Percentiles rank a stretch among this genome's conserved stretches.
These are phyloP conservation scores for Cheilosia soror DNA, from an alignment of 2,888 invertebrate genomes.

Conservation along the genomic window DNA sequence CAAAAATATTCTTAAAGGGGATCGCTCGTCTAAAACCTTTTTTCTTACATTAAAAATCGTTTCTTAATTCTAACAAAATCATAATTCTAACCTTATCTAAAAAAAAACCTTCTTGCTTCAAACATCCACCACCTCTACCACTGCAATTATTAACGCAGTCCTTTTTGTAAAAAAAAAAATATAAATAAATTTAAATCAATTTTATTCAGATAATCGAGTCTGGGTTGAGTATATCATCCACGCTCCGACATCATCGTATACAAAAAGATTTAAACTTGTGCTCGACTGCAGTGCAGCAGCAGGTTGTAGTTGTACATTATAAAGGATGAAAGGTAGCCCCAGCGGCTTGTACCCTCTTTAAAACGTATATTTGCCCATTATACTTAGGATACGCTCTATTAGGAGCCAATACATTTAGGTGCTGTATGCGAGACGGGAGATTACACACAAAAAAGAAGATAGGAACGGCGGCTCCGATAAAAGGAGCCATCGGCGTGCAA, in stretches of 20 bases:
- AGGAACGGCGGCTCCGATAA: constrained; percentile 68
- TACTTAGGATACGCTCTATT: constrained; percentile 74
- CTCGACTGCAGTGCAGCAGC: constrained; percentile 11
- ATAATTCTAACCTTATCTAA: not conserved
- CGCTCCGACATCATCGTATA: constrained; percentile 32
- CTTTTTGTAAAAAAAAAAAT: not conserved
- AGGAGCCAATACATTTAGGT: constrained; percentile 72
- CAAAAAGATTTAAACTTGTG: constrained; percentile 11
- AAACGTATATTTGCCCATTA: constrained; percentile 72
- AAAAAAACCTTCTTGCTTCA: not conserved
- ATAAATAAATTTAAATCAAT: constrained; percentile 48
- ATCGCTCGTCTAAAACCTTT: no score
- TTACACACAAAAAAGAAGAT: constrained; percentile 55
- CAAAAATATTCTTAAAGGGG: no score
- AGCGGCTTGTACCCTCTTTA: constrained; percentile 53
- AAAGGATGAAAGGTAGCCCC: constrained; percentile 41
- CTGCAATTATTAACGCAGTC: not conserved
- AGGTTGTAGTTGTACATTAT: constrained; percentile 49
- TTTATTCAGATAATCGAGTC: constrained; percentile 39
- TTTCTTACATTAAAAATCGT: no score
- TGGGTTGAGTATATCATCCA: constrained; percentile 40
- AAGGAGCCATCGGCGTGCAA: constrained; percentile 60
- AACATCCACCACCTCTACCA: not conserved
- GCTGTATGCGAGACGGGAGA: constrained; percentile 70
- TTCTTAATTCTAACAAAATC: no score